These are phyloP conservation scores for Cyclura pinguis DNA, from an alignment of 2,797 vertebrate species.

Conservation along the genomic window DNA sequence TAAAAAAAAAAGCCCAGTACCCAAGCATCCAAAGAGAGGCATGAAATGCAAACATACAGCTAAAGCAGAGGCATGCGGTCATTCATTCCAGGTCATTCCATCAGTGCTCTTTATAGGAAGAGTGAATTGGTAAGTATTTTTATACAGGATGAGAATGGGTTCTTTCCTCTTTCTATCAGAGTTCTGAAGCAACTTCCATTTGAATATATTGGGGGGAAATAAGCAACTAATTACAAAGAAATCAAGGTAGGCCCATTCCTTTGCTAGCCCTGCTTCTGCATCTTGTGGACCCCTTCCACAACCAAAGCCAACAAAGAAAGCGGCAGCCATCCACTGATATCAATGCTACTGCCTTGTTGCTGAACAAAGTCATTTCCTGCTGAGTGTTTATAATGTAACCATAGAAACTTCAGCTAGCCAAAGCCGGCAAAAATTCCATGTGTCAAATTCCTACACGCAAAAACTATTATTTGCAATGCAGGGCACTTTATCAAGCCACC, in stretches of 20 bases:
- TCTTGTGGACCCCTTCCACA: not conserved
- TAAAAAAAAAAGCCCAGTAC: not conserved
- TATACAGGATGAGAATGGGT: not conserved
- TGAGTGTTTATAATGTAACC: slow-evolving; percentile 41
- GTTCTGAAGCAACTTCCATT: not conserved
- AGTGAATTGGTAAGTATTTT: not conserved
- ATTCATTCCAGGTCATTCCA: not conserved
- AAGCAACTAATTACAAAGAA: not conserved
- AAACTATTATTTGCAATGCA: slow-evolving; percentile 3
- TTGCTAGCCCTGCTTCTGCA: not conserved
- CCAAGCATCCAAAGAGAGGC: not conserved
- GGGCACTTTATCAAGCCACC: slow-evolving; percentile 53
- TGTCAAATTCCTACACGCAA: slow-evolving; percentile 17
- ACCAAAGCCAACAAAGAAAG: not conserved
- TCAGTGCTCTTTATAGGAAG: no score
- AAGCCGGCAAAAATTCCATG: slow-evolving; percentile 32
- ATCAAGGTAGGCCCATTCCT: rapidly evolving
- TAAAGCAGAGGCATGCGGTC: not conserved
- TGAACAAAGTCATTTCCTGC: slow-evolving; percentile 15
- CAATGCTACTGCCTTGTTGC: not conserved
- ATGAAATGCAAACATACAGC: not conserved
- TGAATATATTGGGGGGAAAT: not conserved
- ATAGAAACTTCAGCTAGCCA: slow-evolving; percentile 11
- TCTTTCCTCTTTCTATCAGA: no score
- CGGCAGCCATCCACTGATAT: not conserved